These are phyloP conservation scores for Trichomycterus rosablanca DNA, from an alignment of 2,113 vertebrate genomes.

Conservation along the genomic window DNA sequence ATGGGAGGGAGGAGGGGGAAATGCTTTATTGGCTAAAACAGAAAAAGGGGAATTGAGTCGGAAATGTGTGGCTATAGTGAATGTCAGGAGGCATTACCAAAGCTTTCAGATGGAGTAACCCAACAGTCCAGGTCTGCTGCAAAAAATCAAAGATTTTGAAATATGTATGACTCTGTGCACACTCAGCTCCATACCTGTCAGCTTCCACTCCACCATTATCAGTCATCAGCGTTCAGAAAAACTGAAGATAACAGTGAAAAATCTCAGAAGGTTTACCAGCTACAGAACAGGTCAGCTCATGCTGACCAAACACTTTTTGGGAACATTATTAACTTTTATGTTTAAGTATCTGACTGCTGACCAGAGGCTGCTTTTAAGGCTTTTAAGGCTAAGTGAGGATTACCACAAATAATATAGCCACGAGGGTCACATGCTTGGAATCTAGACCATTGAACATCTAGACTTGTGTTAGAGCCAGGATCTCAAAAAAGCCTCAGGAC, in stretches of 20 bases:
- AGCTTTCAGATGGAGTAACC: too few species aligned
- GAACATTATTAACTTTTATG: neutral
- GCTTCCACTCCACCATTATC: slow-evolving; percentile 30
- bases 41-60: too few species aligned
- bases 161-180: neutral
- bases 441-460: too few species aligned
- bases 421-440: too few species aligned
- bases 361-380: too few species aligned
- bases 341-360: too few species aligned
- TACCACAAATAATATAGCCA: too few species aligned
- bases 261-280: slow-evolving; percentile 24
- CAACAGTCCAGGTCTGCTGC: slow-evolving; percentile 19
- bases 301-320: neutral
- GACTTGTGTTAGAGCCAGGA: too few species aligned
- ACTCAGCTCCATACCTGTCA: slow-evolving; percentile 24
- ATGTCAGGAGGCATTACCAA: neutral
- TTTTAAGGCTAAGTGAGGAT: too few species aligned
- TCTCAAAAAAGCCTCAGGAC: too few species aligned
- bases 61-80: too few species aligned
- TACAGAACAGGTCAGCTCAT: neutral
- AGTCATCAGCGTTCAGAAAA: slow-evolving; percentile 30
- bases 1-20: slow-evolving; percentile 31
- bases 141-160: neutral
- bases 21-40: too few species aligned
- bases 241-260: neutral